phyloP scores from a whole-genome alignment of 1,140 invertebrate genomes.

The Halesus radiatus region DNA sequence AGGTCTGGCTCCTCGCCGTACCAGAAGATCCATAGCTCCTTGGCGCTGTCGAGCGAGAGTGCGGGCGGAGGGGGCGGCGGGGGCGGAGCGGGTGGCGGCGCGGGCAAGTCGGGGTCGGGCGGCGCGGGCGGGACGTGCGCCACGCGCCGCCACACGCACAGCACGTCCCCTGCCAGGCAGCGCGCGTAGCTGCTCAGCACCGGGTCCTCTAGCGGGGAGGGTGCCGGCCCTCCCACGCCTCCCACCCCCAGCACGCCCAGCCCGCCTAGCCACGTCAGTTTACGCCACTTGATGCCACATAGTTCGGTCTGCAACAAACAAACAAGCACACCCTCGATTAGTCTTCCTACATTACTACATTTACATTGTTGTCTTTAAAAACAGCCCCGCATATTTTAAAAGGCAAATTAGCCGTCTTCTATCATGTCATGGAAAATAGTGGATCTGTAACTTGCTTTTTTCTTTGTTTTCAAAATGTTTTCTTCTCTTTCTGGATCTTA shows the following conservation, averaged over 20 bases:
- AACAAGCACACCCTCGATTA: constrained; percentile 45
- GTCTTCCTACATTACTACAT: too few relatives aligned
- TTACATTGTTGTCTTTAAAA: too few relatives aligned
- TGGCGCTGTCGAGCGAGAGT: constrained; percentile 83
- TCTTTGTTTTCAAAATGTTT: too few relatives aligned
- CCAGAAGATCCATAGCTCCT: constrained; percentile 99
- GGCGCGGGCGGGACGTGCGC: constrained; percentile 68
- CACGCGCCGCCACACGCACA: constrained; percentile 95
- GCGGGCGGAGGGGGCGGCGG: constrained; percentile 74
- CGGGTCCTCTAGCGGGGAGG: constrained; percentile 89
- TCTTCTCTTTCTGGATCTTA: too few relatives aligned
- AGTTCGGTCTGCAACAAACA: constrained; percentile 88
- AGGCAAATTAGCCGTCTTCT: too few relatives aligned
- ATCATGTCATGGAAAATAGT: too few relatives aligned
- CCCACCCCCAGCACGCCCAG: constrained; percentile 63
- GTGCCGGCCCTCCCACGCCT: constrained; percentile 60
- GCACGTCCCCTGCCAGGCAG: constrained; percentile 93
- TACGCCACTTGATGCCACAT: constrained; percentile 99
- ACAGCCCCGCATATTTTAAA: too few relatives aligned
- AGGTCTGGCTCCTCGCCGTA: constrained; percentile 97
- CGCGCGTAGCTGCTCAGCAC: constrained; percentile 93
- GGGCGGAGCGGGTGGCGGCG: constrained; percentile 71
- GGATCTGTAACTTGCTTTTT: too few relatives aligned
- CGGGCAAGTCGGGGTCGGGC: constrained; percentile 73
- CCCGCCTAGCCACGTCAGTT: constrained; percentile 84